Evolutionary conservation across 1,140 invertebrate genomes (phyloP), one percentile per base, ranked within the genome.

Genomic region (Drosophila teissieri): DNA sequence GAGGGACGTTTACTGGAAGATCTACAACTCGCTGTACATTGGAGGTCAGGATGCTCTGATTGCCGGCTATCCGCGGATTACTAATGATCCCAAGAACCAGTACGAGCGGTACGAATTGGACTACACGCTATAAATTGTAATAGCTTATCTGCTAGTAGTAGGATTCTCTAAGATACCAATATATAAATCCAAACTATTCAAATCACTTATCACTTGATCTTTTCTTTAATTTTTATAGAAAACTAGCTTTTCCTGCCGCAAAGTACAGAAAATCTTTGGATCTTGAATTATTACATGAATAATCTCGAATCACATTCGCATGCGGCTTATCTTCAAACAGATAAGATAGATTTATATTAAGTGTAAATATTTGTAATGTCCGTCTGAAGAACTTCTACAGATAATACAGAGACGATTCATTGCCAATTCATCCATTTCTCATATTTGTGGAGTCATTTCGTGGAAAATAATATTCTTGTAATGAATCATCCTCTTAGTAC

Each of bases 1-100:
- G 1, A 95, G 99, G 34, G 99, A 99, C 92, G 98, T 99, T 1
- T 99, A 99, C 92, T 99, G 99, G 99, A 99, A 99, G 93, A 98
- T 99, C 76, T 99, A 99, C 93, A 99, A 99, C 93, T 99, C 98
- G 2, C 94, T 99, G 14, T 99, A 99, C 88, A 99, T 99, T 83
- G 99, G 99, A 15, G 98, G 98, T 31, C 98, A 99, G 93, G 99
- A 99, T 93, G 96, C 98, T 8, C 94, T 99, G 27, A 98, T 99
- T n/a, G 97, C 98, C 45, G 98, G 98, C 12, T 99, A 99, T 93
- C 98, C 99, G 2, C 93, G 98, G 73, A 97, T 99, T 88, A 95
- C 96, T 69, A 98, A 99, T 92, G 98, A 99, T 92, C 96, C 96
- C 15, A 98, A 98, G 93, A 99, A 99, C 94, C 96, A 97, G 78